phyloP scores from a whole-genome alignment of 2,888 invertebrate genomes.

The Hirtodrosophila alboralis region DNA sequence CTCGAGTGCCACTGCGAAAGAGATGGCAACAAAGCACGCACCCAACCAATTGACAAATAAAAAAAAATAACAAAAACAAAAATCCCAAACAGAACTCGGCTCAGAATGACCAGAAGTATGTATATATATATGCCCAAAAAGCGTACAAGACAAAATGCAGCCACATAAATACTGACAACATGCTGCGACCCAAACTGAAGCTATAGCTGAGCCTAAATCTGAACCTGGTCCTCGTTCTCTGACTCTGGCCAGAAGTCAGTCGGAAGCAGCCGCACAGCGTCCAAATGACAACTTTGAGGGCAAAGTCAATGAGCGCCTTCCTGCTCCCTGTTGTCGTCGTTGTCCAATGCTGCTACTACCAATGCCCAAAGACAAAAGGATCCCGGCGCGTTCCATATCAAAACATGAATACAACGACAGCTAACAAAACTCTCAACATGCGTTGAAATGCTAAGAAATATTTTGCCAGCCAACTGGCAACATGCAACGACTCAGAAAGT shows the following conservation, averaged over 20 bases:
- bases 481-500: constrained; percentile 58
- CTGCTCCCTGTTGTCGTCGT: constrained; percentile 66
- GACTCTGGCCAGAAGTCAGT: constrained; percentile 46
- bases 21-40: constrained; percentile 63
- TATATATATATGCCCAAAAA: constrained; percentile 61
- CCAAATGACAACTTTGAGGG: constrained; percentile 79
- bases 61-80: constrained; percentile 53
- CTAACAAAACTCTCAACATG: constrained; percentile 81
- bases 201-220: background rate
- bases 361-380: constrained; percentile 73
- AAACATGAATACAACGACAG: constrained; percentile 81
- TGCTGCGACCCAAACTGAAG: constrained; percentile 66
- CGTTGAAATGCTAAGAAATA: constrained; percentile 77
- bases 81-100: constrained; percentile 23
- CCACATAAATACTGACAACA: constrained; percentile 75
- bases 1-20: constrained; percentile 36
- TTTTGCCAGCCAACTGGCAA: constrained; percentile 53
- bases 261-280: constrained; percentile 58
- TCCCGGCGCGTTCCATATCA: constrained; percentile 81
- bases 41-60: constrained; percentile 70
- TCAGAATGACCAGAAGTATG: constrained; percentile 69
- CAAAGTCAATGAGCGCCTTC: constrained; percentile 78
- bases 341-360: constrained; percentile 34
- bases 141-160: constrained; percentile 59
- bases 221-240: constrained; percentile 12